Evolutionary conservation across 2,888 invertebrate species (phyloP), one percentile per base, ranked within the genome.

Genomic region (Sycophila texana): DNA sequence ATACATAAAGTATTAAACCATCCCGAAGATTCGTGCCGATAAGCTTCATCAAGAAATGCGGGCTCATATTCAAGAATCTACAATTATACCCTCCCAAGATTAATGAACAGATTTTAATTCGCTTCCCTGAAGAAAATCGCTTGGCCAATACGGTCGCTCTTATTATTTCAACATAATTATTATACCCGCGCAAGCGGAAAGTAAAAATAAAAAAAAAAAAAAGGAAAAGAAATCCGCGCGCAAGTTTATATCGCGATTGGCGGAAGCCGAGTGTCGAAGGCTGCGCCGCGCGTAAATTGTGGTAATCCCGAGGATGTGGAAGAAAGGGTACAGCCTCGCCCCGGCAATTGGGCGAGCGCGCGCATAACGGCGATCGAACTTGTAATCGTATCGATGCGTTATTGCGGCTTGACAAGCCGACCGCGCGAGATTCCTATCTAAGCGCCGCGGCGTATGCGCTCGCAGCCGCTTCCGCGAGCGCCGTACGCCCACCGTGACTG

Each of bases 11-110:
- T 5, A 39, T 39, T 39, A 39, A 39, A 39, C 39, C 39, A 7
- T 39, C 39, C 39, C 39, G 39, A 39, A 39, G 39, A 39, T 39
- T 7, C 39, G 39, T 3, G 39, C 39, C 39, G 39, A 39, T 39
- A 39, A 39, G 39, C 39, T 39, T 39, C 39, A 39, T 39, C 39
- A 39, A 58, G 58, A 49, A 70, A 70, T 39, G 14, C 16, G 30
- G 7, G 16, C 53, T 20, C 22, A 18, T 39, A 39, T 39, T 39
- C 26, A 18, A 10, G 13, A 7, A 39, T 13, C 39, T 20, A 57
- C 60, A 60, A 71, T 71, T 71, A n/a, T n/a, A 71, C 39, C 57
- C 18, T 7, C 20, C 20, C 60, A 49, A 71, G 71, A 71, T 71
- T 71, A 71, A 71, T 71, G 71, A 71, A 49, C 60, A 39, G 70